phyloP scores from a whole-genome alignment of 2,797 vertebrate genomes.

The Eulemur rubriventer region DNA sequence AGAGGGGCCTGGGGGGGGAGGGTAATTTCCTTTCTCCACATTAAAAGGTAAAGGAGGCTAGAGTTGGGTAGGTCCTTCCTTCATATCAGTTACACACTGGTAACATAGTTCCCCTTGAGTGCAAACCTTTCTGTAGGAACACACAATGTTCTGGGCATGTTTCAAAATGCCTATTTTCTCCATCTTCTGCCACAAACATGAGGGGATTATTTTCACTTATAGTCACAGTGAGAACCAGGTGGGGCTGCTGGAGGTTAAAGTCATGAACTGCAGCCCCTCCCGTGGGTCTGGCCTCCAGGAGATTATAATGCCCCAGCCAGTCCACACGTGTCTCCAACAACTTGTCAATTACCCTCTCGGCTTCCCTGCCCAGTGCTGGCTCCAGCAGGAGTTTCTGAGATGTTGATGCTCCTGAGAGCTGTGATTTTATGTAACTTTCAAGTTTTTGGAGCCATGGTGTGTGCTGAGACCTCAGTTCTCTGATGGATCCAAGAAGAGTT shows the following conservation, averaged over 20 bases:
- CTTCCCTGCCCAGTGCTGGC: not conserved
- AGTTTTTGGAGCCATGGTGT: rapidly evolving
- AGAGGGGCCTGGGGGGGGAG: too few species aligned
- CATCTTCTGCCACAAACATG: not conserved
- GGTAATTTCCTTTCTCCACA: too few species aligned
- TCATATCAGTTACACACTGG: not conserved
- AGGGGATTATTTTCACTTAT: not conserved
- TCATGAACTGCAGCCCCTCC: too few species aligned
- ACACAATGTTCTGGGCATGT: not conserved
- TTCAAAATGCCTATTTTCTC: not conserved
- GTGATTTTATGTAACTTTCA: not conserved
- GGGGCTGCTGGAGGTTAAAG: not conserved
- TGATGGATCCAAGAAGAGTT: not conserved
- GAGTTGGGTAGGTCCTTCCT: too few species aligned
- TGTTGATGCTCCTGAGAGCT: not conserved
- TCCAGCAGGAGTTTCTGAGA: not conserved
- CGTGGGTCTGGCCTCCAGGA: not conserved
- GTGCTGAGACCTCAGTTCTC: not conserved
- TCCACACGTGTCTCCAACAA: too few species aligned
- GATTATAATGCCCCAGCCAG: too few species aligned
- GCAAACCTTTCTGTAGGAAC: too few species aligned
- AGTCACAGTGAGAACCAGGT: not conserved
- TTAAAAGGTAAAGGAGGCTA: not conserved
- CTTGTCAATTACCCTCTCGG: too few species aligned
- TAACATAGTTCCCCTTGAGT: not conserved